phyloP scores from a whole-genome alignment of 2,888 invertebrate species.

The Enoplolaimus lenunculus region DNA sequence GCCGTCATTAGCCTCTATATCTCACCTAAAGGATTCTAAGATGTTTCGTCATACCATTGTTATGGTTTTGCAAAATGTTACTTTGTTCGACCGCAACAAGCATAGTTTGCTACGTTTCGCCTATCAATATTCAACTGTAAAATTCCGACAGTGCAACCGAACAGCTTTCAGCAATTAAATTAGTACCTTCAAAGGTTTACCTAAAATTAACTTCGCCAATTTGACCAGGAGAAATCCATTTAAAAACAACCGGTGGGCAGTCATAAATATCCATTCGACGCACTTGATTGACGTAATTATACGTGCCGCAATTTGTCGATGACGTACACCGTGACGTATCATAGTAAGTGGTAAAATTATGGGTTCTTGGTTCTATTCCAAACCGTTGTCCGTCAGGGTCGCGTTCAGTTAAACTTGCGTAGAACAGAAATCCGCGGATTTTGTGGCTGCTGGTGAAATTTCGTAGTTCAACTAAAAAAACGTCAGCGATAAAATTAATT shows the following conservation, averaged over 20 bases:
- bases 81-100: no score
- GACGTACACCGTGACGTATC: neutral
- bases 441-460: neutral
- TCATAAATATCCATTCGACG: neutral
- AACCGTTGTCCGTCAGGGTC: neutral
- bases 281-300: neutral
- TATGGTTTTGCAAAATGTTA: no score
- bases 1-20: no score
- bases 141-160: no score
- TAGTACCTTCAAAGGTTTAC: no score
- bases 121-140: no score
- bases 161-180: no score
- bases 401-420: neutral
- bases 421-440: neutral
- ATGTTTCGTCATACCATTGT: no score
- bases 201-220: neutral
- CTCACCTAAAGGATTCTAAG: no score
- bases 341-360: neutral
- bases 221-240: neutral
- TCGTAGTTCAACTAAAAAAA: no score
- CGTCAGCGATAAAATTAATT: no score
- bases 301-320: neutral
- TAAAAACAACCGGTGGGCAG: neutral
- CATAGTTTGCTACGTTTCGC: no score
- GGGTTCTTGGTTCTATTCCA: neutral